phyloP scores from a whole-genome alignment of 2,888 invertebrate genomes.

The Megalurothrips usitatus region DNA sequence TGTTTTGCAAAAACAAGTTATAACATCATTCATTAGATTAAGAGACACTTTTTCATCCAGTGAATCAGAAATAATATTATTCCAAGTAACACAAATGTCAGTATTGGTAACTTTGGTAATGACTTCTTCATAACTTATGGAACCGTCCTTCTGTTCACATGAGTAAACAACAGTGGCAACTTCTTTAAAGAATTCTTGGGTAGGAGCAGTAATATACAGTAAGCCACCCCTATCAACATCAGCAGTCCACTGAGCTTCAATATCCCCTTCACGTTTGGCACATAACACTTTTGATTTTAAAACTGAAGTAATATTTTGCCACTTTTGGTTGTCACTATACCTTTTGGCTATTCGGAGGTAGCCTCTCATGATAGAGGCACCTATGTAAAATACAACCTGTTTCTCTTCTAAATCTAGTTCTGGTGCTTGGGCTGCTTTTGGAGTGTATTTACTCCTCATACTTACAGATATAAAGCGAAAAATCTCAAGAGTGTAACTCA shows the following conservation, averaged over 20 bases:
- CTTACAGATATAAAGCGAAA: background rate
- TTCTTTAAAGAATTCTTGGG: background rate
- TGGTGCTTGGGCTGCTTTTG: background rate
- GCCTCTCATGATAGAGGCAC: background rate
- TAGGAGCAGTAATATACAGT: background rate
- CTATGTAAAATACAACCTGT: background rate
- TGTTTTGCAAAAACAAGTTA: background rate
- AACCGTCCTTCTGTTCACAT: background rate
- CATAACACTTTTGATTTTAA: background rate
- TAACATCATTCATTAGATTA: background rate
- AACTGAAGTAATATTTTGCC: background rate
- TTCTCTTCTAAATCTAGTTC: constrained; percentile 1
- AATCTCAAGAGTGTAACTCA: background rate
- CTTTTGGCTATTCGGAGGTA: background rate
- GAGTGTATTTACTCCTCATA: background rate
- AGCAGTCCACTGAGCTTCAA: constrained; percentile 4
- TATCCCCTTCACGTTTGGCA: background rate
- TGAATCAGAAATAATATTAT: background rate
- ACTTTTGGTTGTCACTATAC: background rate
- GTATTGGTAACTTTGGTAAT: background rate
- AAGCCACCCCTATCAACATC: background rate
- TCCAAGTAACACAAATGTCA: background rate
- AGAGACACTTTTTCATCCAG: background rate
- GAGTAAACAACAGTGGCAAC: background rate
- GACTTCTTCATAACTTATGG: background rate